Evolutionary conservation across 2,113 vertebrate genomes (phyloP).

Genomic region (Vicugna pacos): DNA sequence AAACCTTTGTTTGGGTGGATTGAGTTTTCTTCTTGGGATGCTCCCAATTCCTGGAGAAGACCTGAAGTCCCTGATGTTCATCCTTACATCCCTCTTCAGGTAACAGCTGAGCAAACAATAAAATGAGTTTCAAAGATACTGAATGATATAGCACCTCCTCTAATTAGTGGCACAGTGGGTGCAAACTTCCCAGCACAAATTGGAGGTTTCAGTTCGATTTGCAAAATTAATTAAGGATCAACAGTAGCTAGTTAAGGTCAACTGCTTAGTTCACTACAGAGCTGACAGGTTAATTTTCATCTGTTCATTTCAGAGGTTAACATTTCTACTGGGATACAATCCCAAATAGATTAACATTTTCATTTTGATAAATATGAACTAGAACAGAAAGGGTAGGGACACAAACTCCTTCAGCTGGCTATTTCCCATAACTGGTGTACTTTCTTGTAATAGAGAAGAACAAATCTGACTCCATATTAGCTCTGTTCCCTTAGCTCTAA

Average conservation of each 20-base stretch:
- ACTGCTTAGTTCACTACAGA: slow-evolving; percentile 35
- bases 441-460: background rate
- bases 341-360: background rate
- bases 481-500: too few species aligned
- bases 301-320: background rate
- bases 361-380: background rate
- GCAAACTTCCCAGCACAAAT: slow-evolving; percentile 50
- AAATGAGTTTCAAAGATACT: background rate
- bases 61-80: slow-evolving; percentile 22
- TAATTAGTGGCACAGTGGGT: background rate
- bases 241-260: background rate
- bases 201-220: slow-evolving; percentile 57
- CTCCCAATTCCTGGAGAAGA: background rate
- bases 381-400: background rate
- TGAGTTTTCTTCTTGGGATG: slow-evolving; percentile 52
- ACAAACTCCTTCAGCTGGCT: background rate
- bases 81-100: background rate
- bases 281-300: slow-evolving; percentile 48
- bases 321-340: background rate
- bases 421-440: background rate
- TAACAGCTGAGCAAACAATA: background rate
- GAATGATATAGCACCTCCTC: background rate
- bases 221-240: slow-evolving; percentile 58
- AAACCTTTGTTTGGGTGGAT: slow-evolving; percentile 34
- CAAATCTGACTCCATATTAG: too few species aligned